Percentiles rank a stretch among this genome's conserved stretches.
phyloP scores from a whole-genome alignment of 2,888 invertebrate genomes.

The Spialia ferax region DNA sequence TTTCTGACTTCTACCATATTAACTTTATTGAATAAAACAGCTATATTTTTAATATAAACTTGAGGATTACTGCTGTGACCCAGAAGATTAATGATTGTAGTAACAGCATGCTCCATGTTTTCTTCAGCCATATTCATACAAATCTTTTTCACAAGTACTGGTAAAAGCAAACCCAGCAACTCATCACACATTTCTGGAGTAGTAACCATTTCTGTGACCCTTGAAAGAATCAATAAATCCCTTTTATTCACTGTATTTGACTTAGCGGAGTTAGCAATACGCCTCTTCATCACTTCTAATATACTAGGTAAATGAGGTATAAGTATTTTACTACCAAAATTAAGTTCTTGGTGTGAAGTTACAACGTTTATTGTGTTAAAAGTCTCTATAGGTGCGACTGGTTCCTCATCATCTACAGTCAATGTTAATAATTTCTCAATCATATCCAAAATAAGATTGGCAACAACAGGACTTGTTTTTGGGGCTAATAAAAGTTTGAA shows the following conservation, averaged over 20 bases:
- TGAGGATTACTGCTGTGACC: conserved; percentile 89
- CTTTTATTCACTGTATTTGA: conserved; percentile 88
- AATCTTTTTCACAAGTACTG: conserved; percentile 90
- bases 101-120: conserved; percentile 89
- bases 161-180: conserved; percentile 90
- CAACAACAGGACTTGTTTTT: conserved; percentile 89
- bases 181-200: conserved; percentile 89
- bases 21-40: conserved; percentile 91
- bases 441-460: conserved; percentile 90
- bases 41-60: conserved; percentile 89
- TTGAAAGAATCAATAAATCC: conserved; percentile 91
- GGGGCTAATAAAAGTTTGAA: conserved; percentile 90
- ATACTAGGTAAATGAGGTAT: conserved; percentile 91
- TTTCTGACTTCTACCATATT: conserved; percentile 89
- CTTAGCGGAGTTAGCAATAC: conserved; percentile 86
- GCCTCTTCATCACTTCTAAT: conserved; percentile 89
- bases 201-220: conserved; percentile 91
- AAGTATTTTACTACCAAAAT: conserved; percentile 91
- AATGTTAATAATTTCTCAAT: conserved; percentile 91
- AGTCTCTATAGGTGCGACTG: conserved; percentile 69
- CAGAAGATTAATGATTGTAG: conserved; percentile 91
- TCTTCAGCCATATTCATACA: conserved; percentile 88
- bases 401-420: conserved; percentile 86
- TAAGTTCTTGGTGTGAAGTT: conserved; percentile 73
- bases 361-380: conserved; percentile 63